Percentiles rank a stretch among this genome's conserved stretches.
Conservation (phyloP, 37 sponge, comb jelly and placozoan genomes). For the Spongia lamella region DNA sequence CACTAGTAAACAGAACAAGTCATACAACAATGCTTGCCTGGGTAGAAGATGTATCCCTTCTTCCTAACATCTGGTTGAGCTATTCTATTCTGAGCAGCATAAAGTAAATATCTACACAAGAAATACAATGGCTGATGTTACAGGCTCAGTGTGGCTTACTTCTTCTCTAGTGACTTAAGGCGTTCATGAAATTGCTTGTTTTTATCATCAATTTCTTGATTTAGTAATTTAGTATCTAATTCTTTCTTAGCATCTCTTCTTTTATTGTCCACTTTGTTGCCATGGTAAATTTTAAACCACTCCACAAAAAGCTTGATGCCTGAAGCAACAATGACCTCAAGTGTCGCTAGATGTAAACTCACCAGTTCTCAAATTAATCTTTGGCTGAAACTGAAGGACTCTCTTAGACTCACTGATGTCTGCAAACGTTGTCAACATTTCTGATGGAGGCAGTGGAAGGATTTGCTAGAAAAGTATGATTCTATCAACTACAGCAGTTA, state of each 20-base stretch:
- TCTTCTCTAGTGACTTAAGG: not conserved
- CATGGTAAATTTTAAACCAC: slow-evolving; percentile 46
- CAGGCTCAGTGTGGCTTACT: not conserved
- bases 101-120: slow-evolving; percentile 31
- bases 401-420: slow-evolving; percentile 41
- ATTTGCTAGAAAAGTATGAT: too few relatives aligned
- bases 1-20: too few relatives aligned
- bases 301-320: slow-evolving; percentile 51
- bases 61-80: slow-evolving; percentile 24
- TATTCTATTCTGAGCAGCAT: slow-evolving; percentile 25
- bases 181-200: slow-evolving; percentile 11
- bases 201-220: not conserved
- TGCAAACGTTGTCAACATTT: slow-evolving; percentile 55
- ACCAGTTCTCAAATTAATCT: slow-evolving; percentile 27
- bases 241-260: not conserved
- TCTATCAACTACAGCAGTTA: too few relatives aligned
- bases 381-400: slow-evolving; percentile 46
- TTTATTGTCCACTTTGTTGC: not conserved
- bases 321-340: not conserved
- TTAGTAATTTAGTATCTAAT: slow-evolving; percentile 3
- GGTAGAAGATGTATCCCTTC: slow-evolving; percentile 43
- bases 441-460: slow-evolving; percentile 55
- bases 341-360: not conserved
- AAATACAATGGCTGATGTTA: not conserved
- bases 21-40: slow-evolving; percentile 8